phyloP scores from a whole-genome alignment of 2,113 vertebrate genomes.

The pig (Sus scrofa) region DNA sequence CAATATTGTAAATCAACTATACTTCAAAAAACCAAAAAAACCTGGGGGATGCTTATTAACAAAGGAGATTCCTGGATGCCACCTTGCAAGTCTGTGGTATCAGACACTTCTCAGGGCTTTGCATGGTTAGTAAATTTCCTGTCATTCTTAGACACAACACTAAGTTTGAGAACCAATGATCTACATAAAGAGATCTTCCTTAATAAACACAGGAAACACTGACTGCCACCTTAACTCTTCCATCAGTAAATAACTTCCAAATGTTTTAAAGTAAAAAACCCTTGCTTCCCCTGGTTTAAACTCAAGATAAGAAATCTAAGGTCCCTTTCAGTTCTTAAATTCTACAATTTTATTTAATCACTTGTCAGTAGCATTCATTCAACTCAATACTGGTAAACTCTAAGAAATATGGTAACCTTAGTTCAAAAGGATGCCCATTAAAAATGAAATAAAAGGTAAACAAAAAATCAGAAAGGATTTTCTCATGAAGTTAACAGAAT shows the following conservation, averaged over 20 bases:
- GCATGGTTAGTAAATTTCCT: background rate
- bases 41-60: background rate
- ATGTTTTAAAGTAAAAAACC: background rate
- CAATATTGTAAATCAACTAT: background rate
- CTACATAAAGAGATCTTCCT: background rate
- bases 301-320: constrained; percentile 38
- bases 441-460: constrained; percentile 47
- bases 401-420: constrained; percentile 31
- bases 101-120: background rate
- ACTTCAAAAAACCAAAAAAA: background rate
- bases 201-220: constrained; percentile 32
- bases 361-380: background rate
- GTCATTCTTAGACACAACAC: background rate
- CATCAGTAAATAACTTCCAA: constrained; percentile 13
- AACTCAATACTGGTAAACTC: background rate
- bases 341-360: constrained; percentile 2
- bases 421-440: constrained; percentile 36
- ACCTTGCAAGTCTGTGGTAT: background rate
- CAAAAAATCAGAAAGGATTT: background rate
- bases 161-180: background rate
- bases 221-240: background rate
- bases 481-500: constrained; percentile 25
- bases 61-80: background rate
- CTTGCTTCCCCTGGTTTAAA: background rate
- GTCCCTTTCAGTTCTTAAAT: background rate